These are phyloP conservation scores for Rhagoletis zephyria DNA, from an alignment of 1,140 invertebrate species.

Conservation along the genomic window DNA sequence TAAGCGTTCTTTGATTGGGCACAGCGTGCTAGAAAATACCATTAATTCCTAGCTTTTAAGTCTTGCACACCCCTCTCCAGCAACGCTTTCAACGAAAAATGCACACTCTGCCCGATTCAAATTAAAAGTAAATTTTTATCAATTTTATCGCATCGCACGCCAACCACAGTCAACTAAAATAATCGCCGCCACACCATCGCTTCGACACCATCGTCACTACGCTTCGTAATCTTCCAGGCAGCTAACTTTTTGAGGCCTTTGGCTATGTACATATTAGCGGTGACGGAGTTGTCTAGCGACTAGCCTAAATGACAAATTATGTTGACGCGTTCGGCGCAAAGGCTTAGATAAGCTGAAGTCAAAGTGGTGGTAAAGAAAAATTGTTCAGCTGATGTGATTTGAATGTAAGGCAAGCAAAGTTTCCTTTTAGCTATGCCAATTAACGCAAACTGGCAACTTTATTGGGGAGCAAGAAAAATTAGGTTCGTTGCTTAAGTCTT, in stretches of 20 bases:
- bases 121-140: slow-evolving; percentile 37
- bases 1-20: slow-evolving; percentile 31
- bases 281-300: background rate
- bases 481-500: slow-evolving; percentile 17
- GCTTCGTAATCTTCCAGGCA: background rate
- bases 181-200: slow-evolving; percentile 36
- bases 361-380: background rate
- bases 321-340: slow-evolving; percentile 1
- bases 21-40: slow-evolving; percentile 13
- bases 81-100: background rate
- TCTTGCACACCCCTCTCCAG: background rate
- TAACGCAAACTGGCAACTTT: slow-evolving; percentile 7
- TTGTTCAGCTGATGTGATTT: background rate
- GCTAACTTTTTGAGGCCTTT: background rate
- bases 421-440: slow-evolving; percentile 13
- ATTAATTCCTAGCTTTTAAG: background rate
- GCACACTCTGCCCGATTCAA: background rate
- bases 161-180: background rate
- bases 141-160: slow-evolving; percentile 16
- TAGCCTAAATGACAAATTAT: slow-evolving; percentile 33
- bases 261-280: background rate
- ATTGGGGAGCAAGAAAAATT: background rate
- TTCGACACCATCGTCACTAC: background rate
- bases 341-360: background rate
- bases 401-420: slow-evolving; percentile 9